Evolutionary conservation across 2,113 vertebrate species (phyloP).

Genomic region (Austrofundulus limnaeus): DNA sequence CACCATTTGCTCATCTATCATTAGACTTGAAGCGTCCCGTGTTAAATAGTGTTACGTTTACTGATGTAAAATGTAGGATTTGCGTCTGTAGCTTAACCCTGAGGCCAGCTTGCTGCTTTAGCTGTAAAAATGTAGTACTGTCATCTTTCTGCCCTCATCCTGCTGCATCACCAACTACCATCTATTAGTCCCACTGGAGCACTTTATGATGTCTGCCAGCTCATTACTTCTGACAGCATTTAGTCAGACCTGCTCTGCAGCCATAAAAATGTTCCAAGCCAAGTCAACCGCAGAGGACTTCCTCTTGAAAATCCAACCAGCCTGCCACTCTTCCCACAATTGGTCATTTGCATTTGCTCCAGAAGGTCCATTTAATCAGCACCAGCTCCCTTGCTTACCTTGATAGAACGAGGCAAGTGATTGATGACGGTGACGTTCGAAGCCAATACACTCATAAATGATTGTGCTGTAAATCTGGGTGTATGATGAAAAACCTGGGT

Average conservation of each 20-base stretch:
- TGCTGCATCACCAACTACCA: constrained; percentile 70
- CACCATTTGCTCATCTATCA: no score
- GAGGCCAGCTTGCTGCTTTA: constrained; percentile 52
- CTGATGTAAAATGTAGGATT: constrained; percentile 48
- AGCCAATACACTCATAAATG: constrained; percentile 79
- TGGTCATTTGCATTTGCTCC: constrained; percentile 80
- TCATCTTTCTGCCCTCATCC: constrained; percentile 74
- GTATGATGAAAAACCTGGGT: constrained; percentile 76
- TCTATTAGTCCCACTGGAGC: constrained; percentile 79
- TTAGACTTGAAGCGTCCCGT: no score
- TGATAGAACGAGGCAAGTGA: constrained; percentile 78
- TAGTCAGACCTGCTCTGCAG: constrained; percentile 80
- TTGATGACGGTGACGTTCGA: constrained; percentile 75
- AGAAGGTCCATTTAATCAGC: constrained; percentile 83
- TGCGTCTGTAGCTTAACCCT: constrained; percentile 28
- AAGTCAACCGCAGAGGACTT: constrained; percentile 76
- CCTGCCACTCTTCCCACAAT: constrained; percentile 58
- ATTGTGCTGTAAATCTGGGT: constrained; percentile 79
- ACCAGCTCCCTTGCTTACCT: constrained; percentile 68
- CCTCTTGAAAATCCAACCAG: constrained; percentile 71
- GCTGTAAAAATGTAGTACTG: constrained; percentile 44
- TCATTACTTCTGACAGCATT: constrained; percentile 84
- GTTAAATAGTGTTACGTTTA: constrained; percentile 25
- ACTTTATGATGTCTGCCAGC: constrained; percentile 81
- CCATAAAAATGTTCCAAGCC: constrained; percentile 75